phyloP scores from a whole-genome alignment of 1,140 invertebrate genomes.

The Pogonognathellus flavescens region DNA sequence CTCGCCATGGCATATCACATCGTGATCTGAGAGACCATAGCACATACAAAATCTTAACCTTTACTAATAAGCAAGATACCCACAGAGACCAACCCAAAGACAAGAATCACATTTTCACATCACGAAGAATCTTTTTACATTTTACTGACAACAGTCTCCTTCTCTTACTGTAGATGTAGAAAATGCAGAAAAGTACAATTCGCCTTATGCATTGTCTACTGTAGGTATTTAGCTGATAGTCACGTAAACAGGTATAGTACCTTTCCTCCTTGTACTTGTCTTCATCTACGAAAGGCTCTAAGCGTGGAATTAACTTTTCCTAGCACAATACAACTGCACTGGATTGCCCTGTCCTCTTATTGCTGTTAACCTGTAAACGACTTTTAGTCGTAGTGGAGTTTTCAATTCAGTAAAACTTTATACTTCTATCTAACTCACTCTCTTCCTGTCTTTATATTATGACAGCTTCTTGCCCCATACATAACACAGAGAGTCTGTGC shows the following conservation, averaged over 20 bases:
- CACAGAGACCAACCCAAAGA: constrained; percentile 13
- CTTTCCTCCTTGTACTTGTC: neutral
- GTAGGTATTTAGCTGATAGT: neutral
- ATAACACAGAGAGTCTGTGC: neutral
- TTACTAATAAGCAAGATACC: neutral
- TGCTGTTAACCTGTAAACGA: constrained; percentile 17
- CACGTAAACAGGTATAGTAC: neutral
- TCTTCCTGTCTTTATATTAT: neutral
- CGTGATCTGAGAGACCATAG: neutral
- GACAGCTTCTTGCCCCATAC: neutral
- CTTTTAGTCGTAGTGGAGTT: neutral
- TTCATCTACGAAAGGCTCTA: neutral
- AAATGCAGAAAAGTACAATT: neutral
- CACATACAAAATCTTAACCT: neutral
- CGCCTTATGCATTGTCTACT: neutral
- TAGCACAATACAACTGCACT: neutral
- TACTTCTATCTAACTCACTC: neutral
- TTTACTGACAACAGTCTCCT: neutral
- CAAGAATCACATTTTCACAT: constrained; percentile 7
- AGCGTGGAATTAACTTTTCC: neutral
- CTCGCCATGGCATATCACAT: neutral
- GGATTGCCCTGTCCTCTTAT: neutral
- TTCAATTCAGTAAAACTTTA: neutral
- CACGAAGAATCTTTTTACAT: constrained; percentile 20
- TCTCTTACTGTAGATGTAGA: neutral